Conservation (phyloP, 2,113 vertebrate genomes). For the Heterocephalus glaber region DNA sequence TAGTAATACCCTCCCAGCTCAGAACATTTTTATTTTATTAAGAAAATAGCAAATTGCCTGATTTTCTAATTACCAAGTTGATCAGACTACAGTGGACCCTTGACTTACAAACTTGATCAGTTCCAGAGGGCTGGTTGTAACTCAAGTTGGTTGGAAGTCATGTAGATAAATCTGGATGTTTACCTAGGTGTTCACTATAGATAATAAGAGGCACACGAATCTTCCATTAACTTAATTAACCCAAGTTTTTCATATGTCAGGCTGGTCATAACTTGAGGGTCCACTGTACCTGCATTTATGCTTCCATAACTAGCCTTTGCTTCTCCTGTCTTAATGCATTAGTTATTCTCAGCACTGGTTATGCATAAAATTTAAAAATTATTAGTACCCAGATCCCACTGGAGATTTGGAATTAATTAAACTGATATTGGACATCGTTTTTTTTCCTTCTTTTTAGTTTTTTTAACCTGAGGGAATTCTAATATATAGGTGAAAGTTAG, state of each 20-base stretch:
- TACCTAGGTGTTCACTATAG: no score
- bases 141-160: no score
- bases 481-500: background rate
- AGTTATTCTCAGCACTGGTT: background rate
- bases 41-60: conserved; percentile 11
- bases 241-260: no score
- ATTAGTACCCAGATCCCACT: background rate
- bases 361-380: background rate
- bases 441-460: background rate
- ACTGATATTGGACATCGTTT: background rate
- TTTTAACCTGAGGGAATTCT: background rate
- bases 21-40: background rate
- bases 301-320: background rate
- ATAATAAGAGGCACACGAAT: no score
- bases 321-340: background rate
- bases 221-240: no score
- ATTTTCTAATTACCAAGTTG: background rate
- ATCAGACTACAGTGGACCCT: background rate
- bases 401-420: background rate
- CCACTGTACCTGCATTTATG: background rate
- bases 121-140: no score
- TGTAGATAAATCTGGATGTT: no score
- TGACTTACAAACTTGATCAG: no score
- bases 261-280: no score
- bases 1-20: background rate